Evolutionary conservation across 2,797 vertebrate species (phyloP).

Genomic region (Rhinoraja longicauda): DNA sequence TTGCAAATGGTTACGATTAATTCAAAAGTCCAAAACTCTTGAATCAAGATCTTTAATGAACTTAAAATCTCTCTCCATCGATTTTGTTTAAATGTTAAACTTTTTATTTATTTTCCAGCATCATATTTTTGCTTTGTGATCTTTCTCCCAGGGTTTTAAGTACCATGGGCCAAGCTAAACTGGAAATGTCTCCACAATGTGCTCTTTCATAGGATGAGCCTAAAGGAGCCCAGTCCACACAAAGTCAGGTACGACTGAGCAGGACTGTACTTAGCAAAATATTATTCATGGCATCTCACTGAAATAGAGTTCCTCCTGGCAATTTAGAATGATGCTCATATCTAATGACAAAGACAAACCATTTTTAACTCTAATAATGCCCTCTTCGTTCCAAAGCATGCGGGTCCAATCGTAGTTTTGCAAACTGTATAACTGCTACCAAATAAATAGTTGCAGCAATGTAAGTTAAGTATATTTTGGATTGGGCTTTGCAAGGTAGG

Average conservation of each 20-base stretch:
- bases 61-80: background rate
- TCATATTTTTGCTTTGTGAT: background rate
- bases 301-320: background rate
- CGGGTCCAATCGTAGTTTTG: background rate
- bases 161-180: background rate
- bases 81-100: background rate
- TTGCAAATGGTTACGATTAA: background rate
- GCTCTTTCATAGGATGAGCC: background rate
- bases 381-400: background rate
- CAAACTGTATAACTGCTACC: background rate
- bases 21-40: background rate
- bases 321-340: background rate
- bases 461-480: no score
- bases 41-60: background rate
- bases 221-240: background rate
- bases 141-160: background rate
- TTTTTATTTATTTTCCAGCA: background rate
- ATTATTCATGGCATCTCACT: constrained; percentile 11
- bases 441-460: background rate
- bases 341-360: background rate
- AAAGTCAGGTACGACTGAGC: background rate
- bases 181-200: background rate
- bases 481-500: no score
- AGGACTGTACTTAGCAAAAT: constrained; percentile 2
- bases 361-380: background rate